Base-by-base conservation (phyloP, 2,888 invertebrate species). In the Volucella zonaria region DNA sequence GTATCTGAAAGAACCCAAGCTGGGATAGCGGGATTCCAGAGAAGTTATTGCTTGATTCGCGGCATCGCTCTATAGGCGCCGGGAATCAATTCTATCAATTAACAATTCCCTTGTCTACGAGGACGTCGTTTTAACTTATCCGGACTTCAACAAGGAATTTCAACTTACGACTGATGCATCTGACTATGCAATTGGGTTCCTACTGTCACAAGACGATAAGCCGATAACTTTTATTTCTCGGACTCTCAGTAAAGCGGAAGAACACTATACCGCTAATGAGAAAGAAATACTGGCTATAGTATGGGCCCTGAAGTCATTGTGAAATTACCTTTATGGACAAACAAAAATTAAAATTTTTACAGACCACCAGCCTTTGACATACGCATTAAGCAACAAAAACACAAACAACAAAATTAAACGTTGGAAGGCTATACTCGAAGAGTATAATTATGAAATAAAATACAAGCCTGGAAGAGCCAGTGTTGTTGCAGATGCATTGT, bases 151-250 rank as follows among this genome's bases (percentile, higher is more conserved):
- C n/a, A 31, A 52, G 38, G 45, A 68, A 11, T 77, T 74, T 40
- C 54, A 82, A 12, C 47, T 82, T 8, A 88, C 88, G 2, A 89
- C 89, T 3, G 89, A 90, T 70, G 89, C 89, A 0, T 86, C 87
- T 8, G 75, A 88, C 40, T 86, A 42, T 23, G 89, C 89, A 1
- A 49, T 89, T 2, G 89, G 89, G 0, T 87, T 80, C 2, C 87
- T 89, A 9, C 54, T 89, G 18, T 82, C 86, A 8, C 89, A 89
- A 86, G 87, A 76, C 31, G 82, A 88, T 78, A 62, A 87, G 10
- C 76, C 71, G 1, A 76, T 76, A 52, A 71, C 54, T 2, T 82
- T 82, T 8, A 40, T 85, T 18, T 18, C 18, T 18, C 18, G 18
- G 45, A 79, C 79, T 0, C 61, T 85, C n/a, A 71, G 38, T 40